Evolutionary conservation across 2,113 vertebrate genomes (phyloP).

Genomic region (Heloderma charlesbogerti): DNA sequence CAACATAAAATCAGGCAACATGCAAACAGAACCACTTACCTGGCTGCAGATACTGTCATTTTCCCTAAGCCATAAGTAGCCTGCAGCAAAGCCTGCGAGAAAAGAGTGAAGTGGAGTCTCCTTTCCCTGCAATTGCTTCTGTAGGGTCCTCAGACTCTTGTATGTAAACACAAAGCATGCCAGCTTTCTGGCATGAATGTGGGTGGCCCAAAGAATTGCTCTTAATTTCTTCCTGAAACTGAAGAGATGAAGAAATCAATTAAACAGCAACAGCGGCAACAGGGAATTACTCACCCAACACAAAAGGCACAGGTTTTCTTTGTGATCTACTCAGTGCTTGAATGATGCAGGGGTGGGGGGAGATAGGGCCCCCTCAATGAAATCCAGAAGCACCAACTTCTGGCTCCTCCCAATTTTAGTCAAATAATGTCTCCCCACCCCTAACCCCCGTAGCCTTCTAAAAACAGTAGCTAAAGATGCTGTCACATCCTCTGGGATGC

Average conservation of each 20-base stretch:
- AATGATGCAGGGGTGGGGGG: too few species aligned
- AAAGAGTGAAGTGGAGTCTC: slow-evolving; percentile 89
- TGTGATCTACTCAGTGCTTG: too few species aligned
- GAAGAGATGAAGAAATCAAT: slow-evolving; percentile 13
- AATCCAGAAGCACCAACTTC: too few species aligned
- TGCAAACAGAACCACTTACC: slow-evolving; percentile 75
- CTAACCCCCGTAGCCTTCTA: too few species aligned
- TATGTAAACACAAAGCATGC: slow-evolving; percentile 93
- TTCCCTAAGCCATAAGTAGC: slow-evolving; percentile 89
- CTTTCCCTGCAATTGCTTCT: slow-evolving; percentile 85
- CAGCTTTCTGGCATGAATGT: slow-evolving; percentile 90
- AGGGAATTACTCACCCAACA: background rate
- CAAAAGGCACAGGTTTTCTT: too few species aligned
- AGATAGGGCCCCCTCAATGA: too few species aligned
- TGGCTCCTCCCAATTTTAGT: too few species aligned
- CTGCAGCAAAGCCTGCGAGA: slow-evolving; percentile 90
- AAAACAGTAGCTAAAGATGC: too few species aligned
- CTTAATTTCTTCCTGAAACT: slow-evolving; percentile 91
- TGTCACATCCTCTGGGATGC: too few species aligned
- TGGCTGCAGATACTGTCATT: slow-evolving; percentile 96
- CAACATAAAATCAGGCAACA: background rate
- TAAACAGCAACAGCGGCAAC: background rate
- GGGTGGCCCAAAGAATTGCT: slow-evolving; percentile 89
- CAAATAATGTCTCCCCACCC: too few species aligned
- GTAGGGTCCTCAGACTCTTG: slow-evolving; percentile 87